Conservation (phyloP, 1,140 invertebrate species). For the Brachionus manjavacas region DNA sequence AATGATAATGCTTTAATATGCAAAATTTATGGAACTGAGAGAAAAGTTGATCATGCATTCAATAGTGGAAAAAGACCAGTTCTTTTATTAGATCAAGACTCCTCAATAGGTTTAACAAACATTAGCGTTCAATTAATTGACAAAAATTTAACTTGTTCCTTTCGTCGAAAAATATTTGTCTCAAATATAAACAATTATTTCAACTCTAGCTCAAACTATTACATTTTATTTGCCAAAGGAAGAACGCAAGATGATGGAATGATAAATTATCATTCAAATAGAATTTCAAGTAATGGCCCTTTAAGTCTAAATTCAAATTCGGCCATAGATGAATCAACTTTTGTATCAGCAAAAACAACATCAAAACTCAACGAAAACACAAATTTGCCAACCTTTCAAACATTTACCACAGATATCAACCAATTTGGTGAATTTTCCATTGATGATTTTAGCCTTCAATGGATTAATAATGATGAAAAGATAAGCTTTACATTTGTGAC, state of each 20-base stretch:
- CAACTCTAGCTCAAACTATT: background rate
- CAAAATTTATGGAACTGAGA: background rate
- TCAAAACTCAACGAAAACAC: background rate
- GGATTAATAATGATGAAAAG: background rate
- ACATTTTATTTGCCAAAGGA: conserved; percentile 3
- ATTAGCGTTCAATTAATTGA: background rate
- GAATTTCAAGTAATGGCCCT: too few species aligned
- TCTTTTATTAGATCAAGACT: background rate
- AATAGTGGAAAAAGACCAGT: background rate
- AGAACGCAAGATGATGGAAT: background rate
- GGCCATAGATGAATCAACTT: background rate
- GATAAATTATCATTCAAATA: background rate
- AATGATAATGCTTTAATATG: background rate
- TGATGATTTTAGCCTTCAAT: background rate
- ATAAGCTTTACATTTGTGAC: background rate
- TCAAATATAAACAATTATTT: background rate
- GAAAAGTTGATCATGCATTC: background rate
- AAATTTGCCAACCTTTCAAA: too few species aligned
- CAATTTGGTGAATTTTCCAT: background rate
- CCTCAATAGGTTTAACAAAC: background rate
- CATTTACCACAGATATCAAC: too few species aligned
- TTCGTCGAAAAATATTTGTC: background rate
- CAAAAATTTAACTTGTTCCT: background rate
- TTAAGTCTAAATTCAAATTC: too few species aligned
- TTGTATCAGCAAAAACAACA: background rate